Base-by-base conservation (phyloP, 2,888 invertebrate genomes). In the Fissipunctia ypsillon region DNA sequence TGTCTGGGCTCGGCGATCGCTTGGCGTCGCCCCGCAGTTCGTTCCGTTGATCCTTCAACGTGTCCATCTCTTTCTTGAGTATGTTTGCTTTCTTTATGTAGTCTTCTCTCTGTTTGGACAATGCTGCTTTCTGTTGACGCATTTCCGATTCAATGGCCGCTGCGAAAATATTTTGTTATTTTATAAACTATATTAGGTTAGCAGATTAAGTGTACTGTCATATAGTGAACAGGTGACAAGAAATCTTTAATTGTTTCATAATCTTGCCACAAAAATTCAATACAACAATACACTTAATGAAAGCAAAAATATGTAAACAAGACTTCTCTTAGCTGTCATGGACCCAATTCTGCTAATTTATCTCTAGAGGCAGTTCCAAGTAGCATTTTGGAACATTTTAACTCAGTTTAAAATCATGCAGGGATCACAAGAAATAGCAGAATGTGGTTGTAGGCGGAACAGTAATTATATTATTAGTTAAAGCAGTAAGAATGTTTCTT, bases 51-150 rank as follows among this genome's bases (percentile, higher is more conserved):
- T 97, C 97, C 88, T 98, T 97, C 52, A 98, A 94, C 63, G 98
- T 97, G 87, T 98, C 98, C 87, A 98, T 95, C 93, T 98, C 98
- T 83, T 98, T 97, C 88, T 98, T 97, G 71, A 98, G 95, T 54
- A 97, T 97, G 4, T 96, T 94, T 0, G 97, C 97, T 92, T 98
- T 98, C 92, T 97, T 97, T 78, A 98, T 97, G 93, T 98, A 98
- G 88, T 98, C 98, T 90, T 98, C 98, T 19, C 98, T 97, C 90
- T 98, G 98, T 88, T 97, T 98, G 38, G 97, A 97, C 82, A 98
- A 93, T 73, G 98, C 98, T 12, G 98, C 98, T 91, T 98, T 98
- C 93, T 98, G 98, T 87, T 98, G 98, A 87, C 98, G 97, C 92
- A 98, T 97, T 95, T 98, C 98, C 83, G 98, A 97, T 85, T 98